Evolutionary conservation across 1,140 invertebrate genomes (phyloP), one percentile per base, ranked within the genome.

Genomic region (Cotesia glomerata): DNA sequence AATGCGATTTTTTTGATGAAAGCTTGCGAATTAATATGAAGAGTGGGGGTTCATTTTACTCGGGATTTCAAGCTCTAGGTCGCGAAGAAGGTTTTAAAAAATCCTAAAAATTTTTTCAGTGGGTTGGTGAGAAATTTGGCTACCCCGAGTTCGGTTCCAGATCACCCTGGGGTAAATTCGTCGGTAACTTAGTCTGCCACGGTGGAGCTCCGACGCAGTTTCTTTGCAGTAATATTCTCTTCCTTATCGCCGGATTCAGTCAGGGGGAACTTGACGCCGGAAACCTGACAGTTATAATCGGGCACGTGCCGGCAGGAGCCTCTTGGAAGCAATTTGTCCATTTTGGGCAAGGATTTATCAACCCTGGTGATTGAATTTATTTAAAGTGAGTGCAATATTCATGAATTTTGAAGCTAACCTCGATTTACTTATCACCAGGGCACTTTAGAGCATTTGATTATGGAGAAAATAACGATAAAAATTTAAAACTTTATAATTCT

Each of bases 241-340:
- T 92, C 77, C 78, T 91, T 7, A 68, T 91, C 0, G 87, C 85
- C 68, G 91, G 90, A 45, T 90, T 87, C 75, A 89, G 88, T 80
- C 76, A 77, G 0, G 81, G 84, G 0, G 88, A 91, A 74, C 83
- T 90, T 18, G 89, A 90, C 77, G 76, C 76, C 51, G 91, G 91
- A 0, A 89, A 92, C 80, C 76, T 94, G 0, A 90, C 93, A 0
- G 91, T 95, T 0, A 91, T 95, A 70, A 86, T 93, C 45, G 89
- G 90, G 0, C 94, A 96, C 78, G 88, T 89, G 14, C 95, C 96
- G 0, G 91, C 93, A 5, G 95, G 95, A 13, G 90, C 93, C 1
- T 93, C 94, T 0, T 90, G 90, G 58, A 91, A 92, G 77, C 94
- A 95, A 79, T 81, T 96, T 7, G 86, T 92, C 13, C 93, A 95